A percentile compares a stretch with the other conserved stretches of the same genome.
Evolutionary conservation across 2,797 vertebrate species (phyloP).

Genomic region (Oceanodroma leucorhoa): DNA sequence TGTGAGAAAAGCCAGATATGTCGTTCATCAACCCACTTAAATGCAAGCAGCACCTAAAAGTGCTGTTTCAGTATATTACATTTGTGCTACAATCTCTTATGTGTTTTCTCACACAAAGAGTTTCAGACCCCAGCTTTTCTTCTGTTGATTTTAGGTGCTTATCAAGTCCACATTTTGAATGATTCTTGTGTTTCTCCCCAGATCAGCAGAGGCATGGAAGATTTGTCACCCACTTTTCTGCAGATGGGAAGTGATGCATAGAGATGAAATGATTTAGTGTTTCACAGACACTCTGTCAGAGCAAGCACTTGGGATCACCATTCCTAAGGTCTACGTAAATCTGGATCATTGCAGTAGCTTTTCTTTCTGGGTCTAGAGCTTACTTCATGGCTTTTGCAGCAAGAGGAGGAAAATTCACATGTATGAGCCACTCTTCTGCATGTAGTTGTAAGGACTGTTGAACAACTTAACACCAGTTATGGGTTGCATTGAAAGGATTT

Average conservation of each 20-base stretch:
- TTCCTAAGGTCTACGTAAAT: neutral
- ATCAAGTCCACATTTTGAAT: neutral
- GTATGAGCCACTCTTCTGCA: neutral
- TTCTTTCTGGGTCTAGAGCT: neutral
- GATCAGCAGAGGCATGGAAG: neutral
- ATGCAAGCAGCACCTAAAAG: neutral
- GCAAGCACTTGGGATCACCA: neutral
- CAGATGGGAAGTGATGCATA: neutral
- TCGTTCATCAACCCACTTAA: neutral
- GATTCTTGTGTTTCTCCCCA: neutral
- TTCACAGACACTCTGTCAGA: neutral
- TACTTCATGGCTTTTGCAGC: neutral
- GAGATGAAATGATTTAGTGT: neutral
- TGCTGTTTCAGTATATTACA: neutral
- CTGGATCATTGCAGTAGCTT: neutral
- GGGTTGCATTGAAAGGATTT: neutral
- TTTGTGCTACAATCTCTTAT: neutral
- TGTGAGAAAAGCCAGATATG: constrained; percentile 12
- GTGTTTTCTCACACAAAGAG: constrained; percentile 11
- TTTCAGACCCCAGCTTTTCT: neutral
- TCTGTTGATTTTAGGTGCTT: neutral
- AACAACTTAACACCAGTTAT: neutral
- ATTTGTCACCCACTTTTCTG: neutral
- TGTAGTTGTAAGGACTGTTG: neutral
- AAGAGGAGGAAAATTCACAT: neutral